phyloP scores from a whole-genome alignment of 2,888 invertebrate species.

The Apotomis betuletana region DNA sequence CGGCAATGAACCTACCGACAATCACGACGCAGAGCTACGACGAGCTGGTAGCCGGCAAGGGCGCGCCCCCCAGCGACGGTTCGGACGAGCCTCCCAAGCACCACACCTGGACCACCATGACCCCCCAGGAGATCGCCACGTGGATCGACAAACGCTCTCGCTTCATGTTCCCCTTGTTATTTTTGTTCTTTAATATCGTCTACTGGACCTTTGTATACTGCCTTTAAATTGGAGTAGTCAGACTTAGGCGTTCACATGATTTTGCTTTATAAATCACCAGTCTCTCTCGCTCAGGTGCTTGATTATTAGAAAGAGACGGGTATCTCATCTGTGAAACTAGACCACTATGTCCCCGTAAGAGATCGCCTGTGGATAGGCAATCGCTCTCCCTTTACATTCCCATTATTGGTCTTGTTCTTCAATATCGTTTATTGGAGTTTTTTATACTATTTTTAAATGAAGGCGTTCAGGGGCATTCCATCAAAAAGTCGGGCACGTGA shows the following conservation, averaged over 20 bases:
- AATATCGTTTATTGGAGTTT: slow-evolving; percentile 92
- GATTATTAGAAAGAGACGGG: no score
- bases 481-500: no score
- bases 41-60: slow-evolving; percentile 71
- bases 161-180: slow-evolving; percentile 89
- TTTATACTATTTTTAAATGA: slow-evolving; percentile 82
- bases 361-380: slow-evolving; percentile 94
- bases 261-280: no score
- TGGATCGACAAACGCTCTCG: slow-evolving; percentile 93
- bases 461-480: no score
- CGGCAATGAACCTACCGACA: slow-evolving; percentile 86
- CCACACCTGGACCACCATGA: slow-evolving; percentile 90
- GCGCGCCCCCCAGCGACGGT: slow-evolving; percentile 62
- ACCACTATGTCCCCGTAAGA: slow-evolving; percentile 95
- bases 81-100: slow-evolving; percentile 72
- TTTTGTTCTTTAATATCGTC: slow-evolving; percentile 90
- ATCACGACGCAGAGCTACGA: slow-evolving; percentile 88
- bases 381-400: slow-evolving; percentile 90
- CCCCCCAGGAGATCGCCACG: slow-evolving; percentile 93
- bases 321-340: slow-evolving; percentile 65
- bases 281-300: no score
- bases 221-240: slow-evolving; percentile 53
- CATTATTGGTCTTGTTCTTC: slow-evolving; percentile 89
- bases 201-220: slow-evolving; percentile 91
- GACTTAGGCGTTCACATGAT: no score